Evolutionary conservation across 2,797 vertebrate genomes (phyloP).

Genomic region (Vipera ursinii): DNA sequence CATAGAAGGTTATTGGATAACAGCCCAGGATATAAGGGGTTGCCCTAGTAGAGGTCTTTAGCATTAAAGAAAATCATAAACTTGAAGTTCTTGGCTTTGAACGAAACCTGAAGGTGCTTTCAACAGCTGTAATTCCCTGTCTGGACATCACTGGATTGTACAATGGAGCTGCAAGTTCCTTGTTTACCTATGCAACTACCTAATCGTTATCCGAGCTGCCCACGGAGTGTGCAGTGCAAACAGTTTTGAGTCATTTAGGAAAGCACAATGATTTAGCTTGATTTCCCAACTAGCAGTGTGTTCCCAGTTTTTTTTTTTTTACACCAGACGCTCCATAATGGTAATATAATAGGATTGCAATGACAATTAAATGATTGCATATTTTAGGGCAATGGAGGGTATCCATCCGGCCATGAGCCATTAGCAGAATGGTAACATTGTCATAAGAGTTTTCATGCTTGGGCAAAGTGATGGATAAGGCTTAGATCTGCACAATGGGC

Average conservation of each 20-base stretch:
- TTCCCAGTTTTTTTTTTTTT: conserved; percentile 62
- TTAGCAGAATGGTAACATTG: conserved; percentile 58
- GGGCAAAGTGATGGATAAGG: conserved; percentile 48
- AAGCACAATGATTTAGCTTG: conserved; percentile 57
- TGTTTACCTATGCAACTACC: conserved; percentile 13
- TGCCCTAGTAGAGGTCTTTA: background rate
- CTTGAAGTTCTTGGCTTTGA: background rate
- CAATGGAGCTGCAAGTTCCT: background rate
- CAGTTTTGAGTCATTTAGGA: conserved; percentile 66
- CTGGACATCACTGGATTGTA: background rate
- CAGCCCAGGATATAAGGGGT: background rate
- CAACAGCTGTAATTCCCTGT: background rate
- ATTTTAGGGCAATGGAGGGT: conserved; percentile 70
- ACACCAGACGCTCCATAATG: conserved; percentile 66
- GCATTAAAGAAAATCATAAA: background rate
- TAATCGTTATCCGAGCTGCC: conserved; percentile 48
- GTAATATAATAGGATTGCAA: conserved; percentile 73
- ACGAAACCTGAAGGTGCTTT: background rate
- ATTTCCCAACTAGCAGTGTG: conserved; percentile 69
- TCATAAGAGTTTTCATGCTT: conserved; percentile 50
- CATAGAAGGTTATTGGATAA: background rate
- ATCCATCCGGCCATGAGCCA: conserved; percentile 60
- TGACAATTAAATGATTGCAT: conserved; percentile 73
- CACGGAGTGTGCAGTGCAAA: conserved; percentile 60
- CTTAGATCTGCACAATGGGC: conserved; percentile 19